Base-by-base conservation (phyloP, 2,888 invertebrate species). In the Exephanes ischioxanthus region DNA sequence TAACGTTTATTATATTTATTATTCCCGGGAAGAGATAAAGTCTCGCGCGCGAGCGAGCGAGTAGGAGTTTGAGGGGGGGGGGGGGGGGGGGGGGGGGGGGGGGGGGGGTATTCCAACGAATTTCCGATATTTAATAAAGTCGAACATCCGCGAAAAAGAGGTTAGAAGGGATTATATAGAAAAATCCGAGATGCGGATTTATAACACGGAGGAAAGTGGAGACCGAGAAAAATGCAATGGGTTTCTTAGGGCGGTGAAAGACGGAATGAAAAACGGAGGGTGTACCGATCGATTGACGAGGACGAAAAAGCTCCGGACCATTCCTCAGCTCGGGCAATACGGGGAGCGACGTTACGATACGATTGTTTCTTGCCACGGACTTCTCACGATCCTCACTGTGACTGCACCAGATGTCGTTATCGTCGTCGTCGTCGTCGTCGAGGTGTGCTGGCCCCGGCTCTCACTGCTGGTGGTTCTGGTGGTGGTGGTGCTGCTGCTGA, bases 401-500 rank as follows among this genome's bases (percentile, higher is more conserved):
- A 70, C 78, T 58, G 80, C 77, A 83, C 70, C 71, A 82, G 82
- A 82, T 78, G 81, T 84, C 79, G 75, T 51, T 63, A 71, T 61
- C 68, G 82, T 63, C 83, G 72, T 80, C 63, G 80, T 68, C 37
- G 37, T 37, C 37, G 37, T 37, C 37, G 71, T 22, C 76, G 87
- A 87, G 88, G 86, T 90, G 89, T 88, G 86, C 86, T 84, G 83
- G 14, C 87, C 76, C 87, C 51, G 66, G 53, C 72, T 53, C 70
- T 58, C 71, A 51, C 48, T 71, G 72, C 75, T 14, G 45, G 45
- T 3, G 11, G 45, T 45, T 45, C 45, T 14, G 45, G 45, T 45
- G 45, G 14, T 45, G 45, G 14, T 5, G 45, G 3, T 58, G 22
- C 72, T 87, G 85, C 87, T 84, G 87, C 91, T 92, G 92, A 92